Base-by-base conservation (phyloP, 2,113 vertebrate genomes). In the Pogonocichla stellata region DNA sequence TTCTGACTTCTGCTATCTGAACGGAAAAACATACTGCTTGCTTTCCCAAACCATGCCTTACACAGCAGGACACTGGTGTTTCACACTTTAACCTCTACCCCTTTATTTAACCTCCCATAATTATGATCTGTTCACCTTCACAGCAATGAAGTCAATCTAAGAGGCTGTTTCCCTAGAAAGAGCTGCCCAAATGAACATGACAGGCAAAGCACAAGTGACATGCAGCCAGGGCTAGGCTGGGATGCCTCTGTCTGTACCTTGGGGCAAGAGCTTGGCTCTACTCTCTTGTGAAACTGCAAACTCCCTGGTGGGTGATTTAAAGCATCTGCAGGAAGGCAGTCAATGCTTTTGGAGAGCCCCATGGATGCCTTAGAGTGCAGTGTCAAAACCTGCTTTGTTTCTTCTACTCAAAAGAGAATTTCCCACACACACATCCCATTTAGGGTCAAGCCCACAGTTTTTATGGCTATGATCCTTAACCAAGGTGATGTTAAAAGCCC, bases 161-260 rank as follows among this genome's bases (percentile, higher is more conserved):
- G 34, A 43, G 66, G 45, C 0, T 2, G 45, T 28, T 50, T 74
- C 61, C 50, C 47, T 20, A 24, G 33, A 51, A 80, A 56, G 26
- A 47, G 70, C 53, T 67, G 45, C 33, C 71, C 61, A 34, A 31
- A 8, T 8, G 33, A 79, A 45, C 1, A 2, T 0, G 7, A 19
- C 34, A n/a, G 7, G 36, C 22, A n/a, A 70, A 40, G 51, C 47
- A 78, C 13, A 45, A 45, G 19, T 6, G 66, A 79, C 19, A 38
- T 1, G 2, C 12, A 47, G 42, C 24, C 2, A 0, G 6, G 24
- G 14, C 33, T 25, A 38, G 25, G 48, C 0, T 1, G 19, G 23
- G 69, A 54, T 12, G 9, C 16, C 33, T 40, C 54, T 48, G 51
- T 29, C 38, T 72, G 28, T n/a, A 40, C 45, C 25, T 42, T 19